Evolutionary conservation across 2,888 invertebrate species (phyloP).

Genomic region (Pasiphila rectangulata): DNA sequence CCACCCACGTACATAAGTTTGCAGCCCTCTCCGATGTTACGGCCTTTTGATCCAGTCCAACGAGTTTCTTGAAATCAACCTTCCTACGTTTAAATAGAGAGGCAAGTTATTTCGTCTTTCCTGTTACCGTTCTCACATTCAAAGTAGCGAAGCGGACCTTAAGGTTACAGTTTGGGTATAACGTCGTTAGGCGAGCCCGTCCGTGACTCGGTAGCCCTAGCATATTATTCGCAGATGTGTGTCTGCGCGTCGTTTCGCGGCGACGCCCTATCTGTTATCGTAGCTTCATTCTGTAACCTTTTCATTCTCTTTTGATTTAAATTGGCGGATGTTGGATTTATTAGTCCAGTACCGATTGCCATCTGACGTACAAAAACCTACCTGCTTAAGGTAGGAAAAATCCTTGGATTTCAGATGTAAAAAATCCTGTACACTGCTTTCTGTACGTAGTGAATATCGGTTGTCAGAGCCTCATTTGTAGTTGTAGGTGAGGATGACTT

Average conservation of each 20-base stretch:
- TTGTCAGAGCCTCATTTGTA: too few species aligned
- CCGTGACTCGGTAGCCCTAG: conserved; percentile 1
- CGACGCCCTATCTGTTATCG: conserved; percentile 1
- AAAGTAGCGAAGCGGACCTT: neutral
- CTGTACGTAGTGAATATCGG: too few species aligned
- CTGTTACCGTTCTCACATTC: neutral
- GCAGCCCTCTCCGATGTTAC: neutral
- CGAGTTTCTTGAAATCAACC: neutral
- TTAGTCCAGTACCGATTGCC: too few species aligned
- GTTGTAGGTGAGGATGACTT: too few species aligned
- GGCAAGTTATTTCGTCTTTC: neutral
- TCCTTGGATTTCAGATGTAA: too few species aligned
- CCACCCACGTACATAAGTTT: neutral
- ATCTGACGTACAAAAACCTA: too few species aligned
- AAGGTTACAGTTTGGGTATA: neutral
- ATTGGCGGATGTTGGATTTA: too few species aligned
- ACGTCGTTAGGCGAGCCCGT: conserved; percentile 1
- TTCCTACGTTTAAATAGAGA: neutral
- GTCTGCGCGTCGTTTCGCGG: conserved; percentile 4
- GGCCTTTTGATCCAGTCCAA: neutral
- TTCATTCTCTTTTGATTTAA: too few species aligned
- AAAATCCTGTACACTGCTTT: too few species aligned
- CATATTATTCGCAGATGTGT: neutral
- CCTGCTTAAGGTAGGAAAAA: too few species aligned
- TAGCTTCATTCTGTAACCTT: neutral